Evolutionary conservation across 2,888 invertebrate genomes (phyloP).

Genomic region (Drosophila bunnanda): DNA sequence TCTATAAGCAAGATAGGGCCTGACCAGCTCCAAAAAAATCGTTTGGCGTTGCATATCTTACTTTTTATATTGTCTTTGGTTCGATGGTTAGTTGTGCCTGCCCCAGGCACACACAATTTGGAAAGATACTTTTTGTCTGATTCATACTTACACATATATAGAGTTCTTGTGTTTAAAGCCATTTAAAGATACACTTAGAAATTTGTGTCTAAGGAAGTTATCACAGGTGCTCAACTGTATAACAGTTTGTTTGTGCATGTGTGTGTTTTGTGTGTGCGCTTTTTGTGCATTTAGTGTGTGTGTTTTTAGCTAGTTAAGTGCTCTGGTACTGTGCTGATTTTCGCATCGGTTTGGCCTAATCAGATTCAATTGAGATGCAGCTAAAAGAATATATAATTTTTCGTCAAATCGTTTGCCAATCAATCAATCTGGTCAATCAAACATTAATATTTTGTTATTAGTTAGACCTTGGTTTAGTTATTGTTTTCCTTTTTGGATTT

Average conservation of each 20-base stretch:
- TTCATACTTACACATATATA: slow-evolving; percentile 49
- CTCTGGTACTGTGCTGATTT: slow-evolving; percentile 26
- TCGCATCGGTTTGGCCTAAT: slow-evolving; percentile 46
- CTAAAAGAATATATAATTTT: slow-evolving; percentile 69
- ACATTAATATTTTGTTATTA: slow-evolving; percentile 18
- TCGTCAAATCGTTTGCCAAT: slow-evolving; percentile 47
- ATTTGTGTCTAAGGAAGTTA: slow-evolving; percentile 34
- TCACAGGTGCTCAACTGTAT: slow-evolving; percentile 44
- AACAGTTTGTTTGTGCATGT: slow-evolving; percentile 35
- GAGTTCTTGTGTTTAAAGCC: slow-evolving; percentile 32
- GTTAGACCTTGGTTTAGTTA: slow-evolving; percentile 16
- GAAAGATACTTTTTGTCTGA: slow-evolving; percentile 23
- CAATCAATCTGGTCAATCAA: neutral
- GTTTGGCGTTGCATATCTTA: no score
- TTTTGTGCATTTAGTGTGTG: slow-evolving; percentile 43
- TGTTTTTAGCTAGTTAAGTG: slow-evolving; percentile 40
- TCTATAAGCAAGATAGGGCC: no score
- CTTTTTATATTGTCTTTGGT: neutral
- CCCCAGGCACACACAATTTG: slow-evolving; percentile 11
- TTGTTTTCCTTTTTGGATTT: slow-evolving; percentile 12
- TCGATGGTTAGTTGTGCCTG: slow-evolving; percentile 6
- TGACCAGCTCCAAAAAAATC: neutral
- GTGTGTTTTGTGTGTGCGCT: slow-evolving; percentile 21
- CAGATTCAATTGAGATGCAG: slow-evolving; percentile 69
- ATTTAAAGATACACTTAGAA: slow-evolving; percentile 22